Evolutionary conservation across 2,797 vertebrate species (phyloP), one percentile per base, ranked within the genome.

Genomic region (Xiphorhynchus erythropygius): DNA sequence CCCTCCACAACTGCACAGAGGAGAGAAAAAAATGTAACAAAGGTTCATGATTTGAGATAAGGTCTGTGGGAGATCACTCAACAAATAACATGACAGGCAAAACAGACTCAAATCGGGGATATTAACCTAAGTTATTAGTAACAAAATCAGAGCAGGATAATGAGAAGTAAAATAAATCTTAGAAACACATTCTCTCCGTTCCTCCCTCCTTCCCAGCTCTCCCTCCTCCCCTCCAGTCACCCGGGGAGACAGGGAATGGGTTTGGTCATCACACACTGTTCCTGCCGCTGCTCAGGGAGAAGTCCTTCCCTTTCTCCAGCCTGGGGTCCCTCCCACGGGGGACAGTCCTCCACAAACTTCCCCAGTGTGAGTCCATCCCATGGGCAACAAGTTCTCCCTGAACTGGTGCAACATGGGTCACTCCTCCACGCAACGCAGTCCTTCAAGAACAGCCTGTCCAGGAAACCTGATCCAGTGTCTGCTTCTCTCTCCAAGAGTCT

Each of bases 321-420:
- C 6, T 23, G 32, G 21, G 18, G 19, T 46, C 23, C 7, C 21
- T 74, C n/a, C 21, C 39, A 46, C 0, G 7, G 46, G 9, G 60
- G 39, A 41, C 30, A 60, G 18, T 5, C 59, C 47, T 60, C 33
- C 39, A 47, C 27, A 4, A 68, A 55, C 15, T 47, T 35, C 25
- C 47, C 47, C 32, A 82, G 1, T 0, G 0, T 24, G 41, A 75
- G 18, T 41, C 14, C 33, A 41, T 32, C 8, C 67, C 33, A 32
- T 4, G 14, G 33, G 41, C 30, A 65, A 53, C 14, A 39, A 37
- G 46, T 3, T 67, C 41, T 75, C 33, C 33, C 35, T 35, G 22
- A 60, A 55, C 10, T 75, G 47, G 55, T 62, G 69, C 18, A 14
- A 42, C 18, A 16, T 16, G 33, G 25, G 46, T 46, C 53, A 60